These are phyloP conservation scores for Uropetala carovei DNA, from an alignment of 2,888 invertebrate species.

Conservation along the genomic window DNA sequence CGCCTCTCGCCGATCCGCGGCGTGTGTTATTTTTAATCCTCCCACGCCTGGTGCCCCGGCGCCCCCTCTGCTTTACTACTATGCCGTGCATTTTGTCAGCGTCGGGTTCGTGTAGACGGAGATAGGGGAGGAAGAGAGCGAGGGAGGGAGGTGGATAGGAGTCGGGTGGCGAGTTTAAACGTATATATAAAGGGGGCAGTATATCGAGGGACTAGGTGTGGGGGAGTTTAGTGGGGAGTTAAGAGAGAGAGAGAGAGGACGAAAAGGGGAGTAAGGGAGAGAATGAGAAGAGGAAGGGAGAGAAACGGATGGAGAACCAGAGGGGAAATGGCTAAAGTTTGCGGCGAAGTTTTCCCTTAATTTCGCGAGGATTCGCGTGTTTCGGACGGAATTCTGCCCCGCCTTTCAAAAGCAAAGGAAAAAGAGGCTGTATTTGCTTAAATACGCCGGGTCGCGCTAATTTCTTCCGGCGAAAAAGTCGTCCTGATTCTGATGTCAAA, in stretches of 20 bases:
- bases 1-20: background rate
- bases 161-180: background rate
- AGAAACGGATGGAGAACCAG: background rate
- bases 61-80: background rate
- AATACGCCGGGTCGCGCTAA: too few relatives aligned
- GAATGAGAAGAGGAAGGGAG: background rate
- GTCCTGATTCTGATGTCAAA: too few relatives aligned
- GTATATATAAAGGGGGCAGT: background rate
- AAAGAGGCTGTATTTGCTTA: too few relatives aligned
- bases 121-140: background rate
- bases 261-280: background rate
- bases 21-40: conserved; percentile 44
- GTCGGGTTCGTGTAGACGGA: background rate
- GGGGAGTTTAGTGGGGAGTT: background rate
- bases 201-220: background rate
- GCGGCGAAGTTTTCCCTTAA: background rate
- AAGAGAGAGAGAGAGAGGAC: background rate
- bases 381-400: too few relatives aligned
- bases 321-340: background rate
- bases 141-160: background rate
- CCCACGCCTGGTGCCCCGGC: conserved; percentile 38
- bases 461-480: too few relatives aligned
- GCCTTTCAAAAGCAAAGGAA: too few relatives aligned
- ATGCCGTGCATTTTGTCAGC: conserved; percentile 48
- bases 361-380: too few relatives aligned